Evolutionary conservation across 1,140 invertebrate species (phyloP).

Genomic region (Drosophila nigromelanica): DNA sequence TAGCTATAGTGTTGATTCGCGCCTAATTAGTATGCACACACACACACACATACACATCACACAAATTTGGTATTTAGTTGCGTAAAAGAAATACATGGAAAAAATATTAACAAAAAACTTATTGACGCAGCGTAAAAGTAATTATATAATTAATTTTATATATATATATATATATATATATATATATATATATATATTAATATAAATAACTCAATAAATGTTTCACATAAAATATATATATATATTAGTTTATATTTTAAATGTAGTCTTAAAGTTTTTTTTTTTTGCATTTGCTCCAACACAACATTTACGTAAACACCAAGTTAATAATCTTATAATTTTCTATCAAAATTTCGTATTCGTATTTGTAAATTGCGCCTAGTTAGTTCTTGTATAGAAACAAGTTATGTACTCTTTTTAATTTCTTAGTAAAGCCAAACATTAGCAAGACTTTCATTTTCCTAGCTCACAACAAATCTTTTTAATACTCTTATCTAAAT

Average conservation of each 20-base stretch:
- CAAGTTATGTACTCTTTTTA: background rate
- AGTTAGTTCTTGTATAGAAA: conserved; percentile 43
- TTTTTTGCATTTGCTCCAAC: conserved; percentile 41
- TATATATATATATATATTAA: conserved; percentile 44
- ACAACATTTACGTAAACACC: conserved; percentile 7
- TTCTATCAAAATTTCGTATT: conserved; percentile 7
- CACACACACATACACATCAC: conserved; percentile 42
- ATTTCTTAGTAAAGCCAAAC: conserved; percentile 11
- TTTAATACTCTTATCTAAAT: conserved; percentile 19
- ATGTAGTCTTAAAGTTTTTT: conserved; percentile 61
- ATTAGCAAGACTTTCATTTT: conserved; percentile 6
- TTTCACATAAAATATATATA: conserved; percentile 65
- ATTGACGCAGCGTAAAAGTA: conserved; percentile 61
- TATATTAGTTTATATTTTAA: conserved; percentile 49
- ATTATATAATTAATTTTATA: conserved; percentile 38
- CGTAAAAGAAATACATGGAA: conserved; percentile 40
- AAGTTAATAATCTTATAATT: conserved; percentile 14
- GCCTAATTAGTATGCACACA: conserved; percentile 48
- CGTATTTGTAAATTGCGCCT: conserved; percentile 46
- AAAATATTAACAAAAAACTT: conserved; percentile 37
- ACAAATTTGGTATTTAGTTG: conserved; percentile 50
- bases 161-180: conserved; percentile 55
- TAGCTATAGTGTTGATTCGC: conserved; percentile 63
- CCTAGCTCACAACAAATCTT: conserved; percentile 4
- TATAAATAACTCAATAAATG: conserved; percentile 58